Evolutionary conservation across 1,140 invertebrate species (phyloP).

Genomic region (Xylocopa sonorina): DNA sequence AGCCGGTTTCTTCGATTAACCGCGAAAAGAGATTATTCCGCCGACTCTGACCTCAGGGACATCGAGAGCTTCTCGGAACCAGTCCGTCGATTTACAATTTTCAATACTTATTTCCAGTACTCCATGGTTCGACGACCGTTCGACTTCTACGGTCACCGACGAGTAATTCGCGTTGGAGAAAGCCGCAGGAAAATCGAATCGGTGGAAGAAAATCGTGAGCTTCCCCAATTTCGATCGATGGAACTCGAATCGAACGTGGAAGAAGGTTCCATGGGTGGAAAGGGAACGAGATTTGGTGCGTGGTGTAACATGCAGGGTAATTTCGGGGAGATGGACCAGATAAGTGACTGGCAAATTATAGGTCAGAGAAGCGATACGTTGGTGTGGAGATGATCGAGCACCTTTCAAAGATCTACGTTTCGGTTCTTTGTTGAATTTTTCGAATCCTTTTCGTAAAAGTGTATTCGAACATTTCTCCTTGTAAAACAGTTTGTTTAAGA

Average conservation of each 20-base stretch:
- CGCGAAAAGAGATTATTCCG: conserved; percentile 17
- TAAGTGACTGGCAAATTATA: too few relatives aligned
- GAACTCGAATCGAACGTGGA: background rate
- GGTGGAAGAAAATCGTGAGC: background rate
- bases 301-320: background rate
- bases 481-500: too few relatives aligned
- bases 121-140: background rate
- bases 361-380: too few relatives aligned
- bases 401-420: too few relatives aligned
- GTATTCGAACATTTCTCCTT: too few relatives aligned
- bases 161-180: conserved; percentile 8
- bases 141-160: background rate
- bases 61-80: conserved; percentile 38
- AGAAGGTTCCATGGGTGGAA: background rate
- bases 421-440: too few relatives aligned
- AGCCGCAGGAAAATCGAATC: conserved; percentile 7
- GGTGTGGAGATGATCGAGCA: too few relatives aligned
- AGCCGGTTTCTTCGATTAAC: conserved; percentile 38
- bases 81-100: conserved; percentile 29
- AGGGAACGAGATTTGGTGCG: background rate
- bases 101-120: conserved; percentile 43
- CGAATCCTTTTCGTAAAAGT: too few relatives aligned
- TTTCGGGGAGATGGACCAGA: too few relatives aligned
- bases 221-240: background rate
- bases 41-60: conserved; percentile 36